phyloP scores from a whole-genome alignment of 2,888 invertebrate genomes.

The Monopis laevigella region DNA sequence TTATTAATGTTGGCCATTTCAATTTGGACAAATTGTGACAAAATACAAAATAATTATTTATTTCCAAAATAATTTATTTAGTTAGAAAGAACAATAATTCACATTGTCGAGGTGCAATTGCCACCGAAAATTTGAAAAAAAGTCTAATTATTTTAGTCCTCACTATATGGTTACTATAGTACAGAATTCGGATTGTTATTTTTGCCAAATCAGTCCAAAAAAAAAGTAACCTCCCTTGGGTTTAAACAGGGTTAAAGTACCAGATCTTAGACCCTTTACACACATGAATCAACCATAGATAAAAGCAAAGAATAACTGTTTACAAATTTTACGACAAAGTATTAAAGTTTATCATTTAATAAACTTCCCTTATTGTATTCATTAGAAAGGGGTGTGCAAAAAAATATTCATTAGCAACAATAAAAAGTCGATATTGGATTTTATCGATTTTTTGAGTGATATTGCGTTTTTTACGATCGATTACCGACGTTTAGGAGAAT shows the following conservation, averaged over 20 bases:
- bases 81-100: no score
- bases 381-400: constrained; percentile 10
- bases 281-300: constrained; percentile 30
- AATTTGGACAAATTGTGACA: no score
- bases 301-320: constrained; percentile 35
- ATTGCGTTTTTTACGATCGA: constrained; percentile 51
- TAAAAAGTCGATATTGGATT: constrained; percentile 35
- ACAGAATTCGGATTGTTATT: no score
- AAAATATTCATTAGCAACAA: constrained; percentile 55
- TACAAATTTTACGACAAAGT: constrained; percentile 56
- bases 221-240: not conserved
- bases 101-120: no score
- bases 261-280: not conserved
- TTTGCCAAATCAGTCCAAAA: no score
- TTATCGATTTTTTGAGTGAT: constrained; percentile 56
- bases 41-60: no score
- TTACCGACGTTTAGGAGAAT: constrained; percentile 25
- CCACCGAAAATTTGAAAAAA: no score
- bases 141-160: no score
- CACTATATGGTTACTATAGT: no score
- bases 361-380: constrained; percentile 26
- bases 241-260: constrained; percentile 1
- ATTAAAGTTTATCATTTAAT: constrained; percentile 56
- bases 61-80: no score
- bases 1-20: no score